phyloP scores from a whole-genome alignment of 2,888 invertebrate species.

The Drosophila anomalipes region DNA sequence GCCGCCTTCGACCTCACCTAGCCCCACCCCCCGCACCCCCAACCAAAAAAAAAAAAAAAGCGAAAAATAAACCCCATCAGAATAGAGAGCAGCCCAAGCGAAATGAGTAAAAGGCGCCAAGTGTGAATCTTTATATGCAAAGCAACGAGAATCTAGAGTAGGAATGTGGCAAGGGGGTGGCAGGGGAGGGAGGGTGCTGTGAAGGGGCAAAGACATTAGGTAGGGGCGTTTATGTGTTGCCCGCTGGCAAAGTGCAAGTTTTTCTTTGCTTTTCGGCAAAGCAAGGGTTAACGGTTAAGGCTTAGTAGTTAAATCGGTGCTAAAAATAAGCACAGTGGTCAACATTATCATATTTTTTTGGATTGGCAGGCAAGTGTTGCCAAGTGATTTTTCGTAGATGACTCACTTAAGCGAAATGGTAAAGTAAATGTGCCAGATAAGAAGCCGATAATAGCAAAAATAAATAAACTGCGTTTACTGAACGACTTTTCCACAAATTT shows the following conservation, averaged over 20 bases:
- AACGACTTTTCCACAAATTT: background rate
- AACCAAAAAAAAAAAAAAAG: conserved; percentile 1
- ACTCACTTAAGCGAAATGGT: background rate
- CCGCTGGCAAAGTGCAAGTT: conserved; percentile 55
- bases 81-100: conserved; percentile 31
- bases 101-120: conserved; percentile 71
- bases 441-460: background rate
- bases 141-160: background rate
- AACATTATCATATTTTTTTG: background rate
- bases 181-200: background rate
- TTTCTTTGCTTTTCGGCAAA: conserved; percentile 45
- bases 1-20: conserved; percentile 41
- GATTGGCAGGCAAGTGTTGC: background rate
- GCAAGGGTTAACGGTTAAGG: conserved; percentile 54
- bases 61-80: conserved; percentile 21
- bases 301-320: conserved; percentile 25
- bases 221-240: conserved; percentile 56
- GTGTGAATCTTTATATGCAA: conserved; percentile 53
- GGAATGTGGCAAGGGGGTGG: background rate
- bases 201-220: conserved; percentile 9
- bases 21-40: background rate
- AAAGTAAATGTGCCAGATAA: background rate
- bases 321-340: conserved; percentile 17
- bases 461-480: background rate
- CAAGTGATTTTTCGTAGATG: background rate